Evolutionary conservation across 2,113 vertebrate species (phyloP).

Genomic region (Salminus brasiliensis): DNA sequence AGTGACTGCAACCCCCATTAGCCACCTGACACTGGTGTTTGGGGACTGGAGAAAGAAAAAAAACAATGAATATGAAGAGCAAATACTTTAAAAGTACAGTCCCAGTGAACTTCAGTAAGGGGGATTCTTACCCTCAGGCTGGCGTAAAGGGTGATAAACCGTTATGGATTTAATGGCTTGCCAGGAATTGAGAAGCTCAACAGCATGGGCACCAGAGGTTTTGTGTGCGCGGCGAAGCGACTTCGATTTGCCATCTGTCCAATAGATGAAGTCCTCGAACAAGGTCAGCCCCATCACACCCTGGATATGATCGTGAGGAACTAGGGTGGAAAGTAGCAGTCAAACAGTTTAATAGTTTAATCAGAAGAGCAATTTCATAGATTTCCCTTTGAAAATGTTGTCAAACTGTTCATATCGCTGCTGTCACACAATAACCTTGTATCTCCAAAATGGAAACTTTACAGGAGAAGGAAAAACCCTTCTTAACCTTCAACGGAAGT

Average conservation of each 20-base stretch:
- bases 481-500: no score
- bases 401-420: no score
- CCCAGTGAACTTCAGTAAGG: constrained; percentile 17
- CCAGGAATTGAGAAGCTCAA: constrained; percentile 95
- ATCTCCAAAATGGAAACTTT: no score
- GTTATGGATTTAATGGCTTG: constrained; percentile 97
- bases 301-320: constrained; percentile 91
- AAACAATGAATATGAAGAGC: constrained; percentile 39
- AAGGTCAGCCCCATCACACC: constrained; percentile 94
- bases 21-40: constrained; percentile 91
- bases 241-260: constrained; percentile 98
- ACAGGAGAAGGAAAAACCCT: no score
- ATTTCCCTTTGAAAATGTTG: no score
- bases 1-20: constrained; percentile 96
- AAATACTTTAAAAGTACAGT: constrained; percentile 16
- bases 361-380: no score
- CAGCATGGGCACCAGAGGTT: constrained; percentile 87
- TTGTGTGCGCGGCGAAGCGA: constrained; percentile 95
- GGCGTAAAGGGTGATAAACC: constrained; percentile 95
- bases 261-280: constrained; percentile 98
- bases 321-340: constrained; percentile 76
- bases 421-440: no score
- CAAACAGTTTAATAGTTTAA: no score
- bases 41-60: constrained; percentile 77
- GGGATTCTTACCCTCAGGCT: constrained; percentile 90